Evolutionary conservation across 1,140 invertebrate species (phyloP).

Genomic region (Tenebrio molitor): DNA sequence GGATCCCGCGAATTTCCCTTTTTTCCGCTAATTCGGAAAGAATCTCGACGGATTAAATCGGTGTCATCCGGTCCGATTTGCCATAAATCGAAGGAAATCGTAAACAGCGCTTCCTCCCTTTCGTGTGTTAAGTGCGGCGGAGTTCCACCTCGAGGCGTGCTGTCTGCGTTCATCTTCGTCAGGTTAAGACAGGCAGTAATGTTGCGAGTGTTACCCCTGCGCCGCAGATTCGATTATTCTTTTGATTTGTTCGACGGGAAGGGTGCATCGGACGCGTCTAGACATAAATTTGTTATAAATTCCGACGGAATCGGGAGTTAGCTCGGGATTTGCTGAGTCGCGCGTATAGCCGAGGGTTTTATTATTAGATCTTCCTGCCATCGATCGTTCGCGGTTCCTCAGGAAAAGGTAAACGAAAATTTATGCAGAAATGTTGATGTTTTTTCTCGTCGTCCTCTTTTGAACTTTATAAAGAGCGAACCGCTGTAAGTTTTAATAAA

Average conservation of each 20-base stretch:
- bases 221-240: not conserved
- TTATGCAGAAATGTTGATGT: constrained; percentile 31
- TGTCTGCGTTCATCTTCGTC: constrained; percentile 42
- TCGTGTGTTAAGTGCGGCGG: constrained; percentile 16
- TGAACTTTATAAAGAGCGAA: constrained; percentile 37
- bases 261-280: not conserved
- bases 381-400: constrained; percentile 16
- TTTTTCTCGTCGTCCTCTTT: constrained; percentile 9
- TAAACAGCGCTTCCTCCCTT: constrained; percentile 30
- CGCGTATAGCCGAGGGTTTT: not conserved
- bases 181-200: constrained; percentile 33
- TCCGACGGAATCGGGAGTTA: not conserved
- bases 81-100: constrained; percentile 30
- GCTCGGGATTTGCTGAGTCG: constrained; percentile 15
- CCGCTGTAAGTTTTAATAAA: constrained; percentile 39
- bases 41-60: too few relatives aligned
- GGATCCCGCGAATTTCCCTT: too few relatives aligned
- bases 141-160: constrained; percentile 35
- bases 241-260: too few relatives aligned
- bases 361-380: constrained; percentile 18
- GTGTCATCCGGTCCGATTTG: constrained; percentile 25
- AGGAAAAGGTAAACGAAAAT: constrained; percentile 15
- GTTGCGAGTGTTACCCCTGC: constrained; percentile 30
- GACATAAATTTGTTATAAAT: constrained; percentile 35
- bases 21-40: too few relatives aligned